Percentiles rank a stretch among this genome's conserved stretches.
Evolutionary conservation across 2,797 vertebrate genomes (phyloP).

Genomic region (Enteromius mattozi): DNA sequence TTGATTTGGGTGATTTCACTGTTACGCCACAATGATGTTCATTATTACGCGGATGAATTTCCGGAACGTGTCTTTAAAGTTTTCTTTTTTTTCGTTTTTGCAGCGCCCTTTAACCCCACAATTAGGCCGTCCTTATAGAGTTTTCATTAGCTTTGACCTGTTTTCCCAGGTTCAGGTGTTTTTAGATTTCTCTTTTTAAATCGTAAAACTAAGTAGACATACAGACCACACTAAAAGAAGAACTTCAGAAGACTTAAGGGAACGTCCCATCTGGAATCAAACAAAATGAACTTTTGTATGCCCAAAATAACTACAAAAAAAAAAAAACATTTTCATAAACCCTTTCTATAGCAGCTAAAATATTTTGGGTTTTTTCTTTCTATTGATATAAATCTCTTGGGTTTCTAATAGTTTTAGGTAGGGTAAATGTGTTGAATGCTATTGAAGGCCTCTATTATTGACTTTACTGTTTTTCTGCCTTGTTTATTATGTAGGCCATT

Average conservation of each 20-base stretch:
- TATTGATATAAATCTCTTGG: background rate
- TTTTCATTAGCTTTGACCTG: background rate
- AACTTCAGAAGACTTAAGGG: background rate
- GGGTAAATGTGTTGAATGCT: background rate
- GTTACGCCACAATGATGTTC: slow-evolving; percentile 83
- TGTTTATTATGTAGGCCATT: slow-evolving; percentile 13
- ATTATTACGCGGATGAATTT: slow-evolving; percentile 81
- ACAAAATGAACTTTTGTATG: background rate
- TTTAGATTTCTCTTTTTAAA: background rate
- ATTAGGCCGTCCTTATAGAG: slow-evolving; percentile 4
- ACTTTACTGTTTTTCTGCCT: background rate
- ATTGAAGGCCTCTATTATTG: background rate
- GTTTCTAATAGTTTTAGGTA: background rate
- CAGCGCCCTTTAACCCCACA: slow-evolving; percentile 71
- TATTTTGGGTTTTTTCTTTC: too few relatives aligned
- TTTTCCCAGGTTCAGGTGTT: slow-evolving; percentile 9
- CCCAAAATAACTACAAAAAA: background rate
- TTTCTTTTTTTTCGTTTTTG: slow-evolving; percentile 62
- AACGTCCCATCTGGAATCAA: background rate
- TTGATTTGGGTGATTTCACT: slow-evolving; percentile 99
- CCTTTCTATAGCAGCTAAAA: background rate
- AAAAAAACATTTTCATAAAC: background rate
- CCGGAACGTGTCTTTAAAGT: slow-evolving; percentile 75
- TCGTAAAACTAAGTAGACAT: background rate
- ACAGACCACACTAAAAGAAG: background rate